Evolutionary conservation across 1,140 invertebrate species (phyloP), one percentile per base, ranked within the genome.

Genomic region (Caenorhabditis latens): DNA sequence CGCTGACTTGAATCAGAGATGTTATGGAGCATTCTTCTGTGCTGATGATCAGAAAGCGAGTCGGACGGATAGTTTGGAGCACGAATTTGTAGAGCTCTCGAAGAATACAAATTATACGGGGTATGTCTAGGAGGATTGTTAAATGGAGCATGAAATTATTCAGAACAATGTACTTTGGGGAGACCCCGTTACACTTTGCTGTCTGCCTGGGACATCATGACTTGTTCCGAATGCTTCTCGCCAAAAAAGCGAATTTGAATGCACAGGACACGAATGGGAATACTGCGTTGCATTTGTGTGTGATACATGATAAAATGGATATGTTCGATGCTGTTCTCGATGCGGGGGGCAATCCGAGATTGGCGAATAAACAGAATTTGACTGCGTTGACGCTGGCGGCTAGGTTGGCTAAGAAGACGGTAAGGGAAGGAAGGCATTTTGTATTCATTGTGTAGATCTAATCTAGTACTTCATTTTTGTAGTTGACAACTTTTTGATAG

Each of bases 241-340:
- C 97, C 0, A 95, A 96, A 93, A 96, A 96, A 21, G 97, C 97
- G 0, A 95, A 99, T 94, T 96, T 97, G 0, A 95, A 99, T 93
- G 95, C 95, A 42, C 96, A 98, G 93, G 98, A 99, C 91, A 97
- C 96, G 0, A 99, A 99, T 93, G 98, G 98, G 71, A 99, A 99
- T 91, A 99, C 97, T 0, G 96, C 97, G 3, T 93, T 99, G 6
- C 98, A 99, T 92, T 96, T 99, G 95, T 94, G 98, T 13, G 96
- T 99, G 63, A 99, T 99, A 91, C 97, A 98, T 93, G 95, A 98
- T 90, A 98, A 98, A 94, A 94, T 96, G 96, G 94, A 95, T 84
- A 97, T 96, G 91, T 98, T 99, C 93, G 96, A 98, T 92, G 96
- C 98, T 94, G 96, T 96, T 0, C 97, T 97, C 90, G 96, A 97